phyloP scores from a whole-genome alignment of 2,888 invertebrate species.

The Drosophila mettleri region DNA sequence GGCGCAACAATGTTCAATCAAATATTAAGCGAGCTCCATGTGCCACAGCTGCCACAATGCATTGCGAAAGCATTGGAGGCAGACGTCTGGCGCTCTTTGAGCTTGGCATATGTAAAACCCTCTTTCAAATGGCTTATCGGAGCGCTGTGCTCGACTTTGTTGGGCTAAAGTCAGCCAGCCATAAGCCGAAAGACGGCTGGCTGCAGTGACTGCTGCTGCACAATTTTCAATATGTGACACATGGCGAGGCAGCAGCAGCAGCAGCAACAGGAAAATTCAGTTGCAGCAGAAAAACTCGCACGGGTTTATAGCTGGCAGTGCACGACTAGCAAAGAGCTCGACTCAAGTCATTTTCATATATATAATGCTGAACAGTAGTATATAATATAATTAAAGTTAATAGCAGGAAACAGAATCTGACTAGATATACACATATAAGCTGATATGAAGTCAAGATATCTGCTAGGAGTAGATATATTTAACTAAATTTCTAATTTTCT shows the following conservation, averaged over 20 bases:
- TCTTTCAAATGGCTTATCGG: slow-evolving; percentile 74
- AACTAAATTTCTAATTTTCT: no score
- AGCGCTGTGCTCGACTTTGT: slow-evolving; percentile 56
- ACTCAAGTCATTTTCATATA: no score
- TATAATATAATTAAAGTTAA: no score
- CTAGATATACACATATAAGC: no score
- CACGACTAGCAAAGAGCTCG: background rate
- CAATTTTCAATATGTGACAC: slow-evolving; percentile 78
- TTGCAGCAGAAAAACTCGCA: background rate
- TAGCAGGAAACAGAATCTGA: no score
- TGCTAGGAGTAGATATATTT: no score
- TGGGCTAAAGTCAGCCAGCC: slow-evolving; percentile 51
- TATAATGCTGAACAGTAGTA: no score
- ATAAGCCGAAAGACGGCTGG: slow-evolving; percentile 69
- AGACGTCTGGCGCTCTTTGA: slow-evolving; percentile 5
- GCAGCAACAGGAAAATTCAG: slow-evolving; percentile 30
- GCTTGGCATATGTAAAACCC: slow-evolving; percentile 76
- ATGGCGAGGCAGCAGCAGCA: slow-evolving; percentile 42
- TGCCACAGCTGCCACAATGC: slow-evolving; percentile 27
- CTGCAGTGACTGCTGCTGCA: slow-evolving; percentile 55
- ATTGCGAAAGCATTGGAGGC: background rate
- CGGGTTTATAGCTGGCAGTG: background rate
- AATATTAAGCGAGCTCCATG: slow-evolving; percentile 59
- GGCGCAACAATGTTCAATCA: slow-evolving; percentile 78
- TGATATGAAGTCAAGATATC: no score